Evolutionary conservation across 1,140 invertebrate species (phyloP).

Genomic region (Brachionus plicatilis): DNA sequence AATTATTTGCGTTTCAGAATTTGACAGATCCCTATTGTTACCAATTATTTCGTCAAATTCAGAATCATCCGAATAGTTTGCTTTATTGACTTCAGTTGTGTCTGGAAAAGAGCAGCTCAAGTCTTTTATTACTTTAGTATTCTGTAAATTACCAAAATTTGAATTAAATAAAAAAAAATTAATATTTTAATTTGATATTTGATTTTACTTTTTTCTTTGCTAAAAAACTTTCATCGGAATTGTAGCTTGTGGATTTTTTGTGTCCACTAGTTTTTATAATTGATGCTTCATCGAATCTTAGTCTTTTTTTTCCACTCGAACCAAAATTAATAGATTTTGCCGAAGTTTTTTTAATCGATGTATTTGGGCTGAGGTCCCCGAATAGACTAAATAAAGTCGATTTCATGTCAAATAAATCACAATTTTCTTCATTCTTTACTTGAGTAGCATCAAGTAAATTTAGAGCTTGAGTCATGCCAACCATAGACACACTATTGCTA

Average conservation of each 20-base stretch:
- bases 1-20: not conserved
- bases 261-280: conserved; percentile 2
- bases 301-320: not conserved
- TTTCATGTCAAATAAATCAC: conserved; percentile 6
- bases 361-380: not conserved
- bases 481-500: not conserved
- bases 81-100: not conserved
- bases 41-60: conserved; percentile 22
- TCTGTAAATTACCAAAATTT: not conserved
- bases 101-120: not conserved
- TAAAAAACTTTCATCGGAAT: not conserved
- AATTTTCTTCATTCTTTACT: not conserved
- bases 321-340: not conserved
- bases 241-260: not conserved
- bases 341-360: not conserved
- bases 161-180: not conserved
- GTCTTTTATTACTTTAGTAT: not conserved
- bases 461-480: conserved; percentile 18
- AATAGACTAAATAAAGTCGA: not conserved
- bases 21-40: not conserved
- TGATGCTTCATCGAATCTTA: not conserved
- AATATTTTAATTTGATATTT: not conserved
- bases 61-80: conserved; percentile 17
- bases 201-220: not conserved
- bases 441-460: not conserved